Base-by-base conservation (phyloP, 2,888 invertebrate species). In the Galeopsomyia nigrocyanea region DNA sequence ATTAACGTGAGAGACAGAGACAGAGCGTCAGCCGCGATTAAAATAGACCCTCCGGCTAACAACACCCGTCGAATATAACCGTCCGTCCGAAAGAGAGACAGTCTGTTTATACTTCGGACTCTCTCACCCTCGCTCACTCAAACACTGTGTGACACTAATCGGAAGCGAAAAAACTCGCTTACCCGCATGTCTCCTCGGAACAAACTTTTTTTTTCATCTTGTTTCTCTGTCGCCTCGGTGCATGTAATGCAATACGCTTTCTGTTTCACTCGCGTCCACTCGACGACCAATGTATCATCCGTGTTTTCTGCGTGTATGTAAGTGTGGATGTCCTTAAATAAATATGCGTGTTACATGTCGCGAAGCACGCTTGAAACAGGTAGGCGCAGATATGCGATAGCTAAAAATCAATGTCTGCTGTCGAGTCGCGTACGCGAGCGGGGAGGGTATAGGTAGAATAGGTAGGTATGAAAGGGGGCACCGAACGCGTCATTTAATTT, bases 201-300 rank as follows among this genome's bases (percentile, higher is more conserved):
- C 71, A 71, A 74, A 71, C 60, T 68, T 71, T 67, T 31, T 51
- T n/a, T 51, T 31, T 26, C 5, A 3, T 26, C 5, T 5, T 26
- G 3, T 26, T 26, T 26, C 2, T 26, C 26, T 50, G 21, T 19
- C 46, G 14, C 13, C 22, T 5, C 47, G 51, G 19, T 31, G 1
- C n/a, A 14, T 26, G 51, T 13, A 17, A 19, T n/a, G 7, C 64
- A 46, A 16, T 1, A 50, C n/a, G 19, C 22, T 22, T n/a, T 19
- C 56, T 21, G 13, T 22, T 21, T 56, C 56, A 56, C 17, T n/a
- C 68, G n/a, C 39, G 55, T 61, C 9, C 39, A 60, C 46, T 55
- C 9, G 16, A 31, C 61, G 70, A 58, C 71, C 68, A 51, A 68
- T 71, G 68, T 68, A 65, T 74, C 67, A 74, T 68, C 56, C 61